Evolutionary conservation across 2,113 vertebrate species (phyloP), one percentile per base, ranked within the genome.

Genomic region (Furnarius figulus): DNA sequence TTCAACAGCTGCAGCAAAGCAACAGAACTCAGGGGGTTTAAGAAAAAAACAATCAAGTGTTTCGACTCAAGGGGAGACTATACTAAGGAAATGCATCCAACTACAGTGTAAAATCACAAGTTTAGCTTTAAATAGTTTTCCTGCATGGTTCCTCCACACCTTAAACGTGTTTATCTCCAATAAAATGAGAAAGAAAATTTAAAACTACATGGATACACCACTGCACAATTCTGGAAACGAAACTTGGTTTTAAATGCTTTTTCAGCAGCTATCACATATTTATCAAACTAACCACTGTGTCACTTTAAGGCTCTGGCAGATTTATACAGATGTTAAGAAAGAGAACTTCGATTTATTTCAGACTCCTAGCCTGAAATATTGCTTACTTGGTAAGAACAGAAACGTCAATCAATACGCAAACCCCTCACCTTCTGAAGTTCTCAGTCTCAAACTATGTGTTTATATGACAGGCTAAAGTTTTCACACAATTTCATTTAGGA

Each of bases 351-450:
- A 92, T 95, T 94, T 97, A 94, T 82, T 87, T 93, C 66, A 75
- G 91, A 84, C 63, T 93, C 62, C 95, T 53, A 85, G 47, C 23
- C 40, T 93, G n/a, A 93, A 98, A 92, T 96, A 95, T 42, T 96
- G 90, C 93, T 96, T 90, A 91, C 59, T 39, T n/a, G 67, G 40
- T 92, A 86, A 72, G 85, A 97, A 81, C 24, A 94, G 83, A 89
- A 97, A 95, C 1, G 23, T 61, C 87, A 94, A 85, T 96, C 90
- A 89, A 91, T 50, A 90, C 59, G 46, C 93, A 92, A 63, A 23
- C 0, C 3, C 10, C 70, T 68, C 65, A 5, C 46, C 44, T 85
- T 96, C 72, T 85, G 53, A 85, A 87, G 62, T 90, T 78, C 74
- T 83, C 83, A 67, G 74, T 93, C 89, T 94, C 77, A 81, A 84